Base-by-base conservation (phyloP, 2,113 vertebrate species). In the Thunnus thynnus region DNA sequence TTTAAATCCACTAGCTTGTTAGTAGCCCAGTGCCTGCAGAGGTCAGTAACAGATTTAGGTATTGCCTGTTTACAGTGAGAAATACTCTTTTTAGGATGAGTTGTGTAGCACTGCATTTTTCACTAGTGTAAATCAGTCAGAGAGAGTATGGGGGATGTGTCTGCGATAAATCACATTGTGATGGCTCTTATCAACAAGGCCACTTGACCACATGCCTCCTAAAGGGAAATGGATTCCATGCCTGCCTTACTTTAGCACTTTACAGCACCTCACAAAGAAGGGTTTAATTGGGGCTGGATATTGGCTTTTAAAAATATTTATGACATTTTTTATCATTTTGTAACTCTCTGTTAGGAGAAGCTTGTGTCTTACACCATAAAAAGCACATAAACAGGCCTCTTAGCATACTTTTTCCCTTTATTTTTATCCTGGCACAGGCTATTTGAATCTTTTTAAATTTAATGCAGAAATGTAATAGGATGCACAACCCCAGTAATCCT, bases 121-220 rank as follows among this genome's bases (percentile, higher is more conserved):
- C 6, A 69, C 32, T 3, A 44, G 50, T 77, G 77, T 86, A 84
- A 76, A 83, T 89, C 52, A 79, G 54, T 64, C 32, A 62, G 51
- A 65, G 61, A 58, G 57, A 80, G 60, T 4, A 22, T 48, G 85
- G 82, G 66, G 88, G 78, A 71, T 75, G 85, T 67, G 75, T 61
- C 72, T 62, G 73, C 84, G 51, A 91, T 90, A 78, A 89, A 93
- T 91, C 84, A 92, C 78, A 71, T 5, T 54, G 69, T 77, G 89
- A 88, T 85, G 63, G 78, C 61, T 87, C 80, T 92, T 93, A 92
- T 94, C 91, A 92, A 89, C 88, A 86, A 92, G 91, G 87, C 76
- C 87, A 89, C 89, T 91, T 89, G 86, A 90, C 91, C 86, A 79
- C 69, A 88, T 79, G 86, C 82, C 86, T 89, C 86, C 86, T 74